A percentile compares a stretch with the other conserved stretches of the same genome.
Conservation (phyloP, 2,888 invertebrate genomes). For the Daptonema setosum region DNA sequence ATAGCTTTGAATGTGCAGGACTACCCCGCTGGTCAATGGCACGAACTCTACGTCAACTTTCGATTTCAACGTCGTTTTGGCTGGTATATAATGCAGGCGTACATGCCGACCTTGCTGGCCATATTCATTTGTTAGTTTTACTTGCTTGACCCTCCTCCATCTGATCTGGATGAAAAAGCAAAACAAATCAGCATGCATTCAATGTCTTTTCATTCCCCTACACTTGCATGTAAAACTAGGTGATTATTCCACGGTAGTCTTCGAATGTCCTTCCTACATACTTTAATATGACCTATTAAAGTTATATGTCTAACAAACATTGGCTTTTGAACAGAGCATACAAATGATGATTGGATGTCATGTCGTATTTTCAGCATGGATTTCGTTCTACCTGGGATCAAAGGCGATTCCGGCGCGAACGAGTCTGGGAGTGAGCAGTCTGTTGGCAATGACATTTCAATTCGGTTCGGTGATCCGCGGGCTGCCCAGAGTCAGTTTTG, state of each 20-base stretch:
- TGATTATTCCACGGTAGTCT: too few species aligned
- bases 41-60: conserved; percentile 23
- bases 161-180: too few species aligned
- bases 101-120: conserved; percentile 25
- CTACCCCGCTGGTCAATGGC: conserved; percentile 24
- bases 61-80: conserved; percentile 22
- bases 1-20: too few species aligned
- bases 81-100: conserved; percentile 26
- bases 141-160: too few species aligned
- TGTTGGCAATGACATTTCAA: conserved; percentile 8
- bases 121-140: conserved; percentile 17
- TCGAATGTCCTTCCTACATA: too few species aligned
- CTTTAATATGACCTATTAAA: too few species aligned
- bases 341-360: too few species aligned
- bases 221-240: too few species aligned
- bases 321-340: too few species aligned
- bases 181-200: too few species aligned
- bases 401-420: conserved; percentile 7
- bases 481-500: conserved; percentile 6
- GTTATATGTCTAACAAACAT: too few species aligned
- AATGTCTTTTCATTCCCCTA: too few species aligned
- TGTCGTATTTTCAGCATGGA: conserved; percentile 5
- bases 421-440: conserved; percentile 8
- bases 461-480: conserved; percentile 8
- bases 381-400: conserved; percentile 7